Percentiles rank a stretch among this genome's conserved stretches.
Evolutionary conservation across 30 jellyfish, hydroid and myxozoan species (phyloP).

Genomic region (Cassiopea andromeda): DNA sequence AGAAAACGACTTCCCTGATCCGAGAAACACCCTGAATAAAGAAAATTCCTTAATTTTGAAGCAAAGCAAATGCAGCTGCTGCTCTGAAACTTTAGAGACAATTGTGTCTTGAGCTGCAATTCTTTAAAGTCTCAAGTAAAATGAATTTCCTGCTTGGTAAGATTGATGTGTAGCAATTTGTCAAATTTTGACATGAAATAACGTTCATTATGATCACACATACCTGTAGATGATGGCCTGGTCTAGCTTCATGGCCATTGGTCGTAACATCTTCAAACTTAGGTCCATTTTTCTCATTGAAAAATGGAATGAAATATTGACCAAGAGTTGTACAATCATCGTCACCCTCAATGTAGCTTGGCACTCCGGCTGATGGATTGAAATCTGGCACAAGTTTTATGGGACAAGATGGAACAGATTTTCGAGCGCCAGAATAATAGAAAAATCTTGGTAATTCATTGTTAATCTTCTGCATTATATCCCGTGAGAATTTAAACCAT

Average conservation of each 20-base stretch:
- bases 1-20: too few species aligned
- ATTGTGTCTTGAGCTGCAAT: too few species aligned
- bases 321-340: constrained; percentile 81
- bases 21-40: too few species aligned
- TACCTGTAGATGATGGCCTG: constrained; percentile 95
- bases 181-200: too few species aligned
- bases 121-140: too few species aligned
- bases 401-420: constrained; percentile 77
- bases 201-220: background rate
- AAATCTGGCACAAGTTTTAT: constrained; percentile 79
- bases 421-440: constrained; percentile 57
- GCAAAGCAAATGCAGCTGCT: too few species aligned
- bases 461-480: constrained; percentile 60
- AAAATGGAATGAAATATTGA: constrained; percentile 79
- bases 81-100: too few species aligned
- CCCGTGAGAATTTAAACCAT: constrained; percentile 63
- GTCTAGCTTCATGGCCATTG: constrained; percentile 90
- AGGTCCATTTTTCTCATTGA: constrained; percentile 86
- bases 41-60: too few species aligned
- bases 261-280: constrained; percentile 77
- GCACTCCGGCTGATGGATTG: constrained; percentile 92
- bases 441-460: constrained; percentile 51
- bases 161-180: too few species aligned
- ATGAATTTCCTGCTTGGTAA: too few species aligned
- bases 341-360: constrained; percentile 88